These are phyloP conservation scores for Turnix velox DNA, from an alignment of 2,113 vertebrate genomes.

Conservation along the genomic window DNA sequence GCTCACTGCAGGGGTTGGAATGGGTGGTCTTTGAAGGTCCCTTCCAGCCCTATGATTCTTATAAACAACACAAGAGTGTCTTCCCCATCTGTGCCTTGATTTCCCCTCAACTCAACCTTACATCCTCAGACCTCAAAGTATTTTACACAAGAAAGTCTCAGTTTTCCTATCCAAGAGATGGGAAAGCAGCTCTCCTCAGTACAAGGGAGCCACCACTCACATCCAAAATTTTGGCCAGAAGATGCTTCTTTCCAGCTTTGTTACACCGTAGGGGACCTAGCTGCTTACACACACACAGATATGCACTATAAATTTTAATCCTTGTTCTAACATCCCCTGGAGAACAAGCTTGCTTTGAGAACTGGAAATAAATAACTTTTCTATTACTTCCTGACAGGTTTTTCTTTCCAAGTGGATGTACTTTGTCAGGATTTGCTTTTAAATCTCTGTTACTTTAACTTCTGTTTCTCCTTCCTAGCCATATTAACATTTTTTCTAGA, in stretches of 20 bases:
- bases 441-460: not conserved
- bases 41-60: no score
- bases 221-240: not conserved
- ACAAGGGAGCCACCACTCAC: fast-evolving
- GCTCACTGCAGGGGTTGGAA: no score
- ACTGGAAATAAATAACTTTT: not conserved
- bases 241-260: not conserved
- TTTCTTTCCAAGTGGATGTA: not conserved
- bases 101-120: not conserved
- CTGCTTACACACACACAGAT: not conserved
- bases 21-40: no score
- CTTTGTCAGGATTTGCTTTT: not conserved
- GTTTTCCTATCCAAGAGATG: fast-evolving
- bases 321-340: not conserved
- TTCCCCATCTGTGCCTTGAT: not conserved
- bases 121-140: not conserved
- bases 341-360: not conserved
- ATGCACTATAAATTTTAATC: not conserved
- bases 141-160: not conserved
- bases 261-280: fast-evolving
- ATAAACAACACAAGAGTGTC: not conserved
- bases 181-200: not conserved
- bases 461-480: not conserved
- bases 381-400: not conserved
- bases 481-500: not conserved